A percentile compares a stretch with the other conserved stretches of the same genome.
Evolutionary conservation across 1,140 invertebrate species (phyloP).

Genomic region (Uloborus diversus): DNA sequence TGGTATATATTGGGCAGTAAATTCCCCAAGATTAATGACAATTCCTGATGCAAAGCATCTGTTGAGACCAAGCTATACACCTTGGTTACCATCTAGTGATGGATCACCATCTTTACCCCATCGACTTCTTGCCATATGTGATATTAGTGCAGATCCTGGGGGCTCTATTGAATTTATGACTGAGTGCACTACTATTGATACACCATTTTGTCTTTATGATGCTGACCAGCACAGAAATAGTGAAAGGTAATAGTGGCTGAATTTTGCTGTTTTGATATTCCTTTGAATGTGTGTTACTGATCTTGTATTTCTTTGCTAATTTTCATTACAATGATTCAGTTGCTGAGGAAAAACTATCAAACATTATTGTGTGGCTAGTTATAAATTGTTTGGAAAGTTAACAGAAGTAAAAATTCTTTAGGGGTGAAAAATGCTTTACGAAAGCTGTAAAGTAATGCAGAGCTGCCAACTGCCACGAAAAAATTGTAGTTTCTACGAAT

Average conservation of each 20-base stretch:
- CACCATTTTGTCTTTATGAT: conserved; percentile 98
- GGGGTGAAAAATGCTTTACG: no score
- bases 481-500: no score
- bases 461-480: no score
- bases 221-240: conserved; percentile 97
- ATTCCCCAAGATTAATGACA: conserved; percentile 93
- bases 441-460: no score
- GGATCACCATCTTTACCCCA: conserved; percentile 90
- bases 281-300: no score
- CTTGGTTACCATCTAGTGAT: conserved; percentile 84
- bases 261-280: no score
- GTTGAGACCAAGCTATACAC: conserved; percentile 84
- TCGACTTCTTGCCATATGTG: conserved; percentile 83
- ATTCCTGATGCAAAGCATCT: conserved; percentile 98
- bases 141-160: conserved; percentile 98
- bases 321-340: no score
- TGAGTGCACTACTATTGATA: conserved; percentile 99
- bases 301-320: no score
- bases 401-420: no score
- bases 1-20: conserved; percentile 98
- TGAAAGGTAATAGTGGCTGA: conserved; percentile 78
- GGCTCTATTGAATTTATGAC: conserved; percentile 99
- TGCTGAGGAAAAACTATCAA: no score
- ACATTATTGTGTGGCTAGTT: no score
- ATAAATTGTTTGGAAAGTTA: no score